Base-by-base conservation (phyloP, 2,888 invertebrate species). In the Chrysolina haemoptera region DNA sequence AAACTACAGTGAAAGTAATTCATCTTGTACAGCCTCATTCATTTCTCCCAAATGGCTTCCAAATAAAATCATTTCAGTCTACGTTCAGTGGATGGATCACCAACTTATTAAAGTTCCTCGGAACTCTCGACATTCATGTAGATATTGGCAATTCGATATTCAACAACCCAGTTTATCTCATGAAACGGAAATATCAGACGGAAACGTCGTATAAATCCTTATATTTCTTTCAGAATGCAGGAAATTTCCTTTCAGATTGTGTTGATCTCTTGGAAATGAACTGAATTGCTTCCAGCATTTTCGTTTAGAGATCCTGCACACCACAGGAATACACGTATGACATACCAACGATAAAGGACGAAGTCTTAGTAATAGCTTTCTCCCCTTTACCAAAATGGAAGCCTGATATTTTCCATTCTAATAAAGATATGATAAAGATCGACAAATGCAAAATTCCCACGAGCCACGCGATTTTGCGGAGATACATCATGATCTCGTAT, bases 231-330 rank as follows among this genome's bases (percentile, higher is more conserved):
- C 18, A n/a, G n/a, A 20, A 20, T 53, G 53, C 18, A 53, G 18
- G 53, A 53, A 16, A 53, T 53, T 53, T 4, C 53, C 53, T 11
- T 53, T 18, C 53, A 53, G 53, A 53, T 53, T 53, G 53, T 16
- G 53, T 18, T 53, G 53, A 53, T 53, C 53, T 53, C 18, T 53
- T 53, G 16, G 16, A 18, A 53, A 53, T 53, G 53, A 53, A 18
- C 53, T 10, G 18, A 16, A 53, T 53, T 53, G 53, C 53, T 53
- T 53, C 16, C 53, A 53, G 16, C 53, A 53, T 16, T 20, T 20
- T 16, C 53, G 18, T 18, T 53, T 53, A n/a, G 18, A 8, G 16
- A 53, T 53, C 20, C 48, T 48, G 48, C 12, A 48, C 14, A 16
- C 48, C 18, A 53, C 1, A 53, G 53, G 1, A 53, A 53, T 43